A percentile compares a stretch with the other conserved stretches of the same genome.
These are phyloP conservation scores for Pterocles gutturalis DNA, from an alignment of 2,113 vertebrate species.

Conservation along the genomic window DNA sequence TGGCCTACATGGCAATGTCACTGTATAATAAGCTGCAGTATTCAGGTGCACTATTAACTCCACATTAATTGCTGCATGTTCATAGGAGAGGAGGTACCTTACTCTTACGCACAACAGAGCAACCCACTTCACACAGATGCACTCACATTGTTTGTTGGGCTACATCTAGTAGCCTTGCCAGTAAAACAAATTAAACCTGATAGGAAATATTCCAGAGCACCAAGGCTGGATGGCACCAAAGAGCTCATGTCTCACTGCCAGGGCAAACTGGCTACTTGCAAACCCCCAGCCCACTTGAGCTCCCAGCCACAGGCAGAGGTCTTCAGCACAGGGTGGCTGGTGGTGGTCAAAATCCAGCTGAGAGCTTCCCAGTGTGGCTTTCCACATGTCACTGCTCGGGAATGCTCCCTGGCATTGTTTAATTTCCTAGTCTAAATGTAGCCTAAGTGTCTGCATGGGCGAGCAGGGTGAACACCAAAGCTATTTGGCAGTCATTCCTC, in stretches of 20 bases:
- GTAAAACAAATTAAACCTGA: background rate
- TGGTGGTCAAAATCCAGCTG: background rate
- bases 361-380: background rate
- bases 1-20: background rate
- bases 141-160: background rate
- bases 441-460: fast-evolving
- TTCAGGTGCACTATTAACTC: background rate
- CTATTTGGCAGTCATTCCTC: background rate
- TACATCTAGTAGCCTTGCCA: background rate
- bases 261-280: background rate
- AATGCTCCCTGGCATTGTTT: background rate
- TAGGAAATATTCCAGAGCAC: background rate
- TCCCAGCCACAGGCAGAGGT: background rate
- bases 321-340: background rate
- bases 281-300: fast-evolving
- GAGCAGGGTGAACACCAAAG: background rate
- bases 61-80: background rate
- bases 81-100: background rate
- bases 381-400: fast-evolving
- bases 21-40: background rate
- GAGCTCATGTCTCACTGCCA: background rate
- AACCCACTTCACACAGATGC: background rate
- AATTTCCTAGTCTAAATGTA: background rate
- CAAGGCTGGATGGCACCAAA: background rate
- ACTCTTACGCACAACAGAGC: background rate